A percentile compares a stretch with the other conserved stretches of the same genome.
Evolutionary conservation across 92 coral and sea anemone species (phyloP).

Genomic region (Diadumene lineata): DNA sequence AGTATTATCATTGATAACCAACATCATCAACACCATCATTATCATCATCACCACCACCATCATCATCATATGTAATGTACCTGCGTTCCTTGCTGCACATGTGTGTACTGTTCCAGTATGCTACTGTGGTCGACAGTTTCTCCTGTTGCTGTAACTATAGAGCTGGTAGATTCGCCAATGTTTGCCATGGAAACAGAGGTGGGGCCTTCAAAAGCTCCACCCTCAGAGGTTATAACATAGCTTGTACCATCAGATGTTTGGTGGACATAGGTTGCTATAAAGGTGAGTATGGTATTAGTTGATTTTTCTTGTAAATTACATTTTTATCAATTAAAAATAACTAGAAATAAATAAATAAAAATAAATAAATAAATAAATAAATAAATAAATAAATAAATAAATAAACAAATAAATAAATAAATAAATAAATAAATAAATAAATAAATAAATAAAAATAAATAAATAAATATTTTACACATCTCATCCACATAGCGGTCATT

Average conservation of each 20-base stretch:
- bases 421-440: too few species aligned
- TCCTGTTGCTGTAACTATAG: constrained; percentile 74
- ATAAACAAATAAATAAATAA: too few species aligned
- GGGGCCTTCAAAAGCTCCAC: constrained; percentile 72
- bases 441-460: too few species aligned
- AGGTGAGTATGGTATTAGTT: background rate
- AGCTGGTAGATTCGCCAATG: constrained; percentile 65
- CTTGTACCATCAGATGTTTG: constrained; percentile 94
- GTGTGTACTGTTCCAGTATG: constrained; percentile 82
- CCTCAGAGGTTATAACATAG: constrained; percentile 92
- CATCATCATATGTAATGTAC: background rate
- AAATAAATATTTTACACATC: too few species aligned
- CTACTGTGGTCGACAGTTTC: constrained; percentile 85
- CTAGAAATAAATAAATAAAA: too few species aligned
- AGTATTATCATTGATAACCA: constrained; percentile 34
- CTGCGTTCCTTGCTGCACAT: constrained; percentile 52
- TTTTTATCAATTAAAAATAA: too few species aligned
- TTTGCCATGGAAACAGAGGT: constrained; percentile 88
- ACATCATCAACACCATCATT: background rate
- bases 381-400: too few species aligned
- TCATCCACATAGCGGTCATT: too few species aligned
- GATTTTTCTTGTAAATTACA: too few species aligned
- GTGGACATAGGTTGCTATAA: constrained; percentile 81
- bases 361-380: too few species aligned
- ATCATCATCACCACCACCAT: background rate